Conservation (phyloP, 1,140 invertebrate genomes). For the Formica selysi region DNA sequence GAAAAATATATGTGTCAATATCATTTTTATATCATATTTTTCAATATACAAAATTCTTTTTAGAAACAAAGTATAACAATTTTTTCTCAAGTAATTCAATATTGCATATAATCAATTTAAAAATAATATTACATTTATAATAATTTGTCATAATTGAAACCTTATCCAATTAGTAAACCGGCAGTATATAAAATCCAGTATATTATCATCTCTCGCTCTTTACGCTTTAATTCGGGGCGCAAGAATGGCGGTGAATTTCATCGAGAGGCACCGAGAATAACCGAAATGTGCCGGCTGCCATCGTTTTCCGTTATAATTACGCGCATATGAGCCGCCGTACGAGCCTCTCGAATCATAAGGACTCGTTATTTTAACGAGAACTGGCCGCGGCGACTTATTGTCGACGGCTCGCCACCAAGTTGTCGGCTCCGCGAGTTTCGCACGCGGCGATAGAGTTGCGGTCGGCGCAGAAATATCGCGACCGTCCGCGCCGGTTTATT, state of each 20-base stretch:
- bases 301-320: slow-evolving; percentile 52
- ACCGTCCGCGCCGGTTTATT: slow-evolving; percentile 77
- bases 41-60: not conserved
- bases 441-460: slow-evolving; percentile 5
- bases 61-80: not conserved
- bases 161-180: not conserved
- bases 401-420: slow-evolving; percentile 61
- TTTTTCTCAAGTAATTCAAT: not conserved
- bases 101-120: not conserved
- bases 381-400: slow-evolving; percentile 71
- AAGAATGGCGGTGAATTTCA: slow-evolving; percentile 26
- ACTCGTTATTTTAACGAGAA: slow-evolving; percentile 80
- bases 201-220: not conserved
- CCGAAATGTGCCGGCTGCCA: slow-evolving; percentile 32
- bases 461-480: slow-evolving; percentile 76
- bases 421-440: slow-evolving; percentile 46
- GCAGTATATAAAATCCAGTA: not conserved
- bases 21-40: not conserved
- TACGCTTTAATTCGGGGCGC: not conserved
- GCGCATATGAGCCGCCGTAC: slow-evolving; percentile 55
- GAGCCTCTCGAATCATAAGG: slow-evolving; percentile 73
- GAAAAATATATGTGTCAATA: not conserved
- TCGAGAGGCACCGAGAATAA: slow-evolving; percentile 54
- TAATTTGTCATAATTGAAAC: not conserved
- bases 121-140: not conserved